A percentile compares a stretch with the other conserved stretches of the same genome.
Conservation (phyloP, 2,797 vertebrate genomes). For the Picus viridis region DNA sequence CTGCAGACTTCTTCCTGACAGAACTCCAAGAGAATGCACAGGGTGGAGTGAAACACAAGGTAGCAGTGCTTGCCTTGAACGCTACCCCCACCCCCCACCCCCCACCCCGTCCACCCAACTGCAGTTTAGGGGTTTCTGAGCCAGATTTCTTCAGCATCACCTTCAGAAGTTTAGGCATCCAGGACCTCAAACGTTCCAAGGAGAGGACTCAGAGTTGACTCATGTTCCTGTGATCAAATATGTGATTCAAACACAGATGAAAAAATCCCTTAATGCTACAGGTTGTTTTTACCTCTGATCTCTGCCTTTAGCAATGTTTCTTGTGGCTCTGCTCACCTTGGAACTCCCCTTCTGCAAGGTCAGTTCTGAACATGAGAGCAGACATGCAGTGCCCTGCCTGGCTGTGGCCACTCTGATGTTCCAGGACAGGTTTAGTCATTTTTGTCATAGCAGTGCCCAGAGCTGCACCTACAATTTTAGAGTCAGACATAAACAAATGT, state of each 20-base stretch:
- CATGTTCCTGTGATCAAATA: constrained; percentile 38
- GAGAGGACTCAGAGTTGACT: constrained; percentile 14
- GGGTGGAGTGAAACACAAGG: background rate
- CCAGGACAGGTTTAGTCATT: constrained; percentile 30
- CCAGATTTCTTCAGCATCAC: background rate
- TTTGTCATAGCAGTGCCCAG: background rate
- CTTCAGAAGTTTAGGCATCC: background rate
- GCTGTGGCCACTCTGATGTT: background rate
- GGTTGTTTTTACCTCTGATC: constrained; percentile 9
- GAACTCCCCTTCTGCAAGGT: background rate
- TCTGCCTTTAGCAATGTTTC: background rate
- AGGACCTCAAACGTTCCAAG: background rate
- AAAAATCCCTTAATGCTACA: background rate
- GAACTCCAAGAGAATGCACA: background rate
- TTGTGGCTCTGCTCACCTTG: background rate
- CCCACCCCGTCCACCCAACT: background rate
- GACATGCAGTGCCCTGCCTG: background rate
- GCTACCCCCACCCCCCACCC: too few relatives aligned
- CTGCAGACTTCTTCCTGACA: background rate
- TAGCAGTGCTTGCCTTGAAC: background rate
- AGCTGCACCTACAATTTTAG: constrained; percentile 8
- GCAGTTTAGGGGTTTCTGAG: background rate
- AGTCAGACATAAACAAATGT: background rate
- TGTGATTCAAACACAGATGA: background rate
- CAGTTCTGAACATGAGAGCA: background rate